Percentiles rank a stretch among this genome's conserved stretches.
phyloP scores from a whole-genome alignment of 1,140 invertebrate genomes.

The Drosophila serrata region DNA sequence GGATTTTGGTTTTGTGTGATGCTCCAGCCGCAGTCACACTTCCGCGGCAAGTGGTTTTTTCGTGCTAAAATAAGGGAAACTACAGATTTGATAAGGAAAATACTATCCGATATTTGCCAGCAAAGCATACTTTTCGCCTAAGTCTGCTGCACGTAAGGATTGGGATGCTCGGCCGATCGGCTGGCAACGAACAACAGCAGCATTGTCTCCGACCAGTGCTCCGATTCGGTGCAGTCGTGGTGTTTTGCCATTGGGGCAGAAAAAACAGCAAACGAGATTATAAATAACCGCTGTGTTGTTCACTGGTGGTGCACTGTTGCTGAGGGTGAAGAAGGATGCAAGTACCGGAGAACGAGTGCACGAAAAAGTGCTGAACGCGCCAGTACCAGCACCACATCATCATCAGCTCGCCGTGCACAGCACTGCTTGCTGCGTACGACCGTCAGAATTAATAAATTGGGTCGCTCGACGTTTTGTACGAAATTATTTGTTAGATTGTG shows the following conservation, averaged over 20 bases:
- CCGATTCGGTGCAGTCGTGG: constrained; percentile 69
- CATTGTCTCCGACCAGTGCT: constrained; percentile 19
- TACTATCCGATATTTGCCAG: constrained; percentile 16
- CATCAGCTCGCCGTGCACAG: background rate
- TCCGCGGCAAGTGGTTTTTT: constrained; percentile 32
- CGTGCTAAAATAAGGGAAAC: constrained; percentile 33
- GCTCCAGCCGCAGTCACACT: constrained; percentile 21
- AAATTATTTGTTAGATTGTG: constrained; percentile 35
- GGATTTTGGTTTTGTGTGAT: background rate
- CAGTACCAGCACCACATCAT: constrained; percentile 3
- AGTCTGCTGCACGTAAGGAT: background rate
- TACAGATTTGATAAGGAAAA: constrained; percentile 25
- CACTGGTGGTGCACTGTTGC: constrained; percentile 30
- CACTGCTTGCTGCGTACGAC: constrained; percentile 3
- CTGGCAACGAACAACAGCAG: background rate
- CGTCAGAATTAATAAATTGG: constrained; percentile 34
- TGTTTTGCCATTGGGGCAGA: constrained; percentile 75
- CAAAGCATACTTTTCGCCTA: constrained; percentile 11
- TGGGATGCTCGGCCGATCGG: background rate
- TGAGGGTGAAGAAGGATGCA: constrained; percentile 45
- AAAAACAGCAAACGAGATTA: constrained; percentile 71
- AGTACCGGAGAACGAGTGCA: constrained; percentile 41
- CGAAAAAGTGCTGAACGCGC: constrained; percentile 35
- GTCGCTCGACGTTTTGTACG: constrained; percentile 43
- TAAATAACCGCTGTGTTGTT: constrained; percentile 55